These are phyloP conservation scores for Cnemophilus loriae DNA, from an alignment of 2,113 vertebrate species.

Conservation along the genomic window DNA sequence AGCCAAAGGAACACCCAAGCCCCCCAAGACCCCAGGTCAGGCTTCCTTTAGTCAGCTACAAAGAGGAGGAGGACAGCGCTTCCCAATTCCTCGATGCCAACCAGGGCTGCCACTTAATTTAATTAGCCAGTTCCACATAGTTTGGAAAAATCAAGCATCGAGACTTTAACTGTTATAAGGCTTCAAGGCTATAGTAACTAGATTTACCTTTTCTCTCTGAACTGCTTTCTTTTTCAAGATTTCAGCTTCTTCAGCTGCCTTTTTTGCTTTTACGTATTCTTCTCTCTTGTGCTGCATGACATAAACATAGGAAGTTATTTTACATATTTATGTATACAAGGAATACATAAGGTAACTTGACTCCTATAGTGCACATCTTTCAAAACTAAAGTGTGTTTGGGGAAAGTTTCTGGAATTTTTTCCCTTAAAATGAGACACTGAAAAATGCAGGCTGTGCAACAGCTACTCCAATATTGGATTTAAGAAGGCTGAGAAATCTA, in stretches of 20 bases:
- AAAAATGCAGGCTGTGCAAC: neutral
- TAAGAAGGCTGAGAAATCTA: neutral
- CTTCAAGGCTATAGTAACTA: neutral
- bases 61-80: neutral
- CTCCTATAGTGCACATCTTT: neutral
- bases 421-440: neutral
- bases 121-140: neutral
- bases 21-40: neutral
- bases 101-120: neutral
- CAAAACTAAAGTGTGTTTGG: neutral
- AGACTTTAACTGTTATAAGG: neutral
- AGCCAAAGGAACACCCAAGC: neutral
- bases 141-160: neutral
- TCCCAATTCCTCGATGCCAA: neutral
- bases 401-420: neutral
- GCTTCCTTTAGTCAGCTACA: neutral
- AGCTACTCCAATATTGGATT: neutral
- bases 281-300: conserved; percentile 72
- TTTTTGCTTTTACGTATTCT: conserved; percentile 68
- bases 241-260: conserved; percentile 77
- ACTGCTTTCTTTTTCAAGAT: conserved; percentile 71
- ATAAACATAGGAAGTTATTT: neutral
- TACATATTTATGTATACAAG: neutral
- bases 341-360: neutral
- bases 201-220: conserved; percentile 81